Evolutionary conservation across 2,888 invertebrate species (phyloP), one percentile per base, ranked within the genome.

Genomic region (Megastigmus dorsalis): DNA sequence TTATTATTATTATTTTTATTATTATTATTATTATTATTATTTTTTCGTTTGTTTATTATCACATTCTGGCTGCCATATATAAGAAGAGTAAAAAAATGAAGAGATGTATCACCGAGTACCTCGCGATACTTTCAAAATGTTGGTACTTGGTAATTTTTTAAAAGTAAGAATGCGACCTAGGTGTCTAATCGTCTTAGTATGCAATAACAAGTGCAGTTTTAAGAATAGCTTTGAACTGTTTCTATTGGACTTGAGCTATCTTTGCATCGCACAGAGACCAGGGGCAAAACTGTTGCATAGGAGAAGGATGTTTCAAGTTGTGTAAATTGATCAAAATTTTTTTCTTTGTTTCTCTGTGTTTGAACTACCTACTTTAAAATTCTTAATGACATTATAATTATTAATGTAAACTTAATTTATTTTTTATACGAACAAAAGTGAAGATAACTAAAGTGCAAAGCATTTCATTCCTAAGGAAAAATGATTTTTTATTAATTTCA

Each of bases 51-150:
- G 38, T 76, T 76, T 54, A 67, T 67, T 81, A 83, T 82, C 77
- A 77, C 80, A 85, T 85, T 86, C 83, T 84, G 84, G 84, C 85
- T 86, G 86, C 86, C 87, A 86, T 86, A 85, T 83, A 81, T 66
- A 77, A 75, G 71, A 78, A 76, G 72, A 71, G 54, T 33, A 43
- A 62, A 52, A 54, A 67, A 65, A 55, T n/a, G 57, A 43, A 20
- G 50, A 70, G 60, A 71, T 70, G 72, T 71, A 74, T 74, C 72
- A 62, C 66, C 20, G 36, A 60, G 67, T 77, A 74, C 36, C 41
- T 62, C 30, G 15, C 3, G 60, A 63, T 60, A 60, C 54, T 54
- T 74, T 71, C 45, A 26, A 30, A 69, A 63, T 62, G 50, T 63
- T 69, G 68, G 65, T 74, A 68, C 68, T 70, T 74, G 33, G 33